Percentiles rank a stretch among this genome's conserved stretches.
Evolutionary conservation across 2,797 vertebrate genomes (phyloP).

Genomic region (Clamator glandarius): DNA sequence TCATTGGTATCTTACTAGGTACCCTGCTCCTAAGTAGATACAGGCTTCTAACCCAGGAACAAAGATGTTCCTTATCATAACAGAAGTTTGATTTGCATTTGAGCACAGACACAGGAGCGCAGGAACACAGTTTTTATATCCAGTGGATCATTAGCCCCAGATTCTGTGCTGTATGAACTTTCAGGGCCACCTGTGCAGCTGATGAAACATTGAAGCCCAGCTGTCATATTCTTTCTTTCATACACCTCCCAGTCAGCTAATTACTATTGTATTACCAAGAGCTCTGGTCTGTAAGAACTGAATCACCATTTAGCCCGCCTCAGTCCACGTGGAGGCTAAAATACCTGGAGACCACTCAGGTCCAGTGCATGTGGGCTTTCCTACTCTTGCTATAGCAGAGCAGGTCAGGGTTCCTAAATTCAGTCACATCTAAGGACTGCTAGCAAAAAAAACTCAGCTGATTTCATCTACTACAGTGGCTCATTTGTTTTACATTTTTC

Average conservation of each 20-base stretch:
- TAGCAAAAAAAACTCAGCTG: background rate
- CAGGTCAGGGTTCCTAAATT: background rate
- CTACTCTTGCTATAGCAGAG: background rate
- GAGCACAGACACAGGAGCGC: background rate
- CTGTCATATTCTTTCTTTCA: background rate
- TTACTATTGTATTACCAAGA: background rate
- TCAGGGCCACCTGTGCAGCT: background rate
- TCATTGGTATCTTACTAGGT: background rate
- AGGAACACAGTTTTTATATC: background rate
- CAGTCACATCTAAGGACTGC: background rate
- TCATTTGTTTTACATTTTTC: background rate
- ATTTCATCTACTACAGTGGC: background rate
- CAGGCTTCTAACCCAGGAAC: background rate
- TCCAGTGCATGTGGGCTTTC: background rate
- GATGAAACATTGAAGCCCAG: background rate
- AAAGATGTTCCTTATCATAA: background rate
- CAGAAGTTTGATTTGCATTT: background rate
- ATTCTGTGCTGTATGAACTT: background rate
- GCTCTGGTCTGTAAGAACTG: background rate
- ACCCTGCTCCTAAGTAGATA: background rate
- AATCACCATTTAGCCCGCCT: background rate
- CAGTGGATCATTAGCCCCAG: background rate
- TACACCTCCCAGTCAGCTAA: background rate
- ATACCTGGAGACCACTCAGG: background rate
- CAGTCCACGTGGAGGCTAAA: background rate